Base-by-base conservation (phyloP, 2,797 vertebrate genomes). In the Argyrosomus regius region DNA sequence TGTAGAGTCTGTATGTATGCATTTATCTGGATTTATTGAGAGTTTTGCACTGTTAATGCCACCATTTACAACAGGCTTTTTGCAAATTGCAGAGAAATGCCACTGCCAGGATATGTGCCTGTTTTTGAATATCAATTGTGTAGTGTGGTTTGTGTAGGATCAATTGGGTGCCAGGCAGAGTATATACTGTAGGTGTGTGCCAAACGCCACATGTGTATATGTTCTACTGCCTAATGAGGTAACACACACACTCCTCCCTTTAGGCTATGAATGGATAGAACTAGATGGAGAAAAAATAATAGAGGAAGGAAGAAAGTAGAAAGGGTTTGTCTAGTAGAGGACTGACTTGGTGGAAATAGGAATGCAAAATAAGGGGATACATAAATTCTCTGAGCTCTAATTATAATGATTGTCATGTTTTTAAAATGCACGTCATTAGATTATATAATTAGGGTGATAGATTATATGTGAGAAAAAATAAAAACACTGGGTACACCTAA, bases 211-310 rank as follows among this genome's bases (percentile, higher is more conserved):
- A 60, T 56, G 46, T 83, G 74, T 71, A 74, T 83, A 18, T 89
- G 81, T 84, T 86, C 71, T 76, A 20, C 53, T 81, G 80, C 88
- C 80, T 84, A 35, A 62, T 12, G 41, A 78, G 61, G 72, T 75
- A 28, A 43, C 12, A 59, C 48, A 48, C 58, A 26, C 39, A 20
- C 46, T 22, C 6, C 7, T 7, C 20, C 64, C 22, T 64, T 10
- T 73, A 16, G 74, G 35, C 3, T 46, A 69, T 72, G 48, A 77
- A 74, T 82, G 60, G 18, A 31, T 43, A 43, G 13, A 24, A 56
- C 48, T 26, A 43, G 43, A 64, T 16, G 14, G 17, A 35, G 26
- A 43, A 31, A 53, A 56, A 66, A 48, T 31, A 80, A 58, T 72
- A 31, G 26, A 79, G 13, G 58, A 56, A 63, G 41, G 70, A 59